Evolutionary conservation across 2,797 vertebrate species (phyloP), one percentile per base, ranked within the genome.

Genomic region (Xenopus petersii): DNA sequence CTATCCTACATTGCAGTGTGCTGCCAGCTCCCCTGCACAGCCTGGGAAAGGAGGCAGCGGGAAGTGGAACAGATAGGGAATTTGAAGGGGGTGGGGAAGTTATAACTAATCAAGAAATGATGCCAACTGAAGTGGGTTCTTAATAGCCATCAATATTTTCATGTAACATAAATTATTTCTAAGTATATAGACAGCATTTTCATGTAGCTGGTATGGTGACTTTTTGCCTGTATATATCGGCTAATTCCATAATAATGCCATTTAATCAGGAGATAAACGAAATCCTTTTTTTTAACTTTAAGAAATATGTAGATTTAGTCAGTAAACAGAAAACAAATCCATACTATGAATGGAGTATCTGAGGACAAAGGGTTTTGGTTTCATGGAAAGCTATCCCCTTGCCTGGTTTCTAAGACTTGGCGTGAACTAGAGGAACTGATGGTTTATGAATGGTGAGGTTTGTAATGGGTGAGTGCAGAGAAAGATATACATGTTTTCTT

Each of bases 341-440:
- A 51, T 9, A 17, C 16, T 17, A 16, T 56, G 54, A 65, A 49
- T 64, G 66, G 71, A 74, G 74, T 74, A 74, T 51, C 46, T 2
- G 67, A 55, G 26, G 60, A 79, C 66, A 74, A 79, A 74, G 49
- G 67, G 64, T 79, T 64, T 64, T 56, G 47, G 21, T 64, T 64
- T 72, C 42, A 51, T 64, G 75, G 73, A 73, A 78, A 78, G 21
- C 64, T 78, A 73, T 78, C 75, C 63, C 48, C 13, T 56, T 3
- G 66, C 17, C 26, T 54, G 67, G 67, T 70, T 73, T 74, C 70
- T 70, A 48, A 24, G 26, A 64, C 66, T 79, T 79, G 76, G 71
- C 71, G 58, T 42, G 61, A 64, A 64, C 51, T 48, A 36, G 66
- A 36, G 66, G 48, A 69, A 60, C n/a, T 49, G 59, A 54, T 68